Percentiles rank a stretch among this genome's conserved stretches.
phyloP scores from a whole-genome alignment of 2,797 vertebrate genomes.

The Cichlasoma orientale region DNA sequence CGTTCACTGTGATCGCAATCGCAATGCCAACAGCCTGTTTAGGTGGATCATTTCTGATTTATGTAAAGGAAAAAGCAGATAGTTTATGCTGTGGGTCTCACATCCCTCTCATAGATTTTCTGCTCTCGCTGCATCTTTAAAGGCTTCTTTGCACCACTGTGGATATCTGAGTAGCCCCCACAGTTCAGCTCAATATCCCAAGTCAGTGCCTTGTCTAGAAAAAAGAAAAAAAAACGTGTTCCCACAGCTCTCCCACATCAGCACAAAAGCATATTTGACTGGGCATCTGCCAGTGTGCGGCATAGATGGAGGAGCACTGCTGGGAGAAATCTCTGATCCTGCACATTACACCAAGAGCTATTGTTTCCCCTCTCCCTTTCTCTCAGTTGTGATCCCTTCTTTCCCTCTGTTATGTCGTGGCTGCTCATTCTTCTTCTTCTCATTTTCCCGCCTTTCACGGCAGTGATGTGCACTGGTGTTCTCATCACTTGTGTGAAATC shows the following conservation, averaged over 20 bases:
- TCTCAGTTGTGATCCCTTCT: background rate
- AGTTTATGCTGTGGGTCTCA: background rate
- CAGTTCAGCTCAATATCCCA: conserved; percentile 38
- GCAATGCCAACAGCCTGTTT: background rate
- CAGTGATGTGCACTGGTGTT: conserved; percentile 39
- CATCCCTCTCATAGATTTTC: background rate
- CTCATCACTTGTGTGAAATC: conserved; percentile 50
- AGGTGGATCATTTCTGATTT: background rate
- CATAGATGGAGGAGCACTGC: conserved; percentile 49
- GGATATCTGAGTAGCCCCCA: conserved; percentile 58
- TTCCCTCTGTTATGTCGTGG: conserved; percentile 27
- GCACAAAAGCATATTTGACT: conserved; percentile 79
- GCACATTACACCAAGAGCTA: conserved; percentile 60
- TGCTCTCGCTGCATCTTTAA: conserved; percentile 20
- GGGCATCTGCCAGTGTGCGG: conserved; percentile 68
- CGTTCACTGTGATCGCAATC: background rate
- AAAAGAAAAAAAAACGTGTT: conserved; percentile 65
- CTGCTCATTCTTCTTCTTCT: conserved; percentile 25
- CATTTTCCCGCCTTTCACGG: conserved; percentile 18
- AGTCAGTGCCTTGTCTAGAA: conserved; percentile 57
- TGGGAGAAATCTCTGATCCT: conserved; percentile 67
- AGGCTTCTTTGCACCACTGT: conserved; percentile 49
- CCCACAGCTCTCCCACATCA: conserved; percentile 76
- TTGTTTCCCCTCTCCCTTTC: conserved; percentile 44
- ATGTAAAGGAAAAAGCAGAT: background rate